phyloP scores from a whole-genome alignment of 2,113 vertebrate genomes.

The Phalacrocorax carbo region DNA sequence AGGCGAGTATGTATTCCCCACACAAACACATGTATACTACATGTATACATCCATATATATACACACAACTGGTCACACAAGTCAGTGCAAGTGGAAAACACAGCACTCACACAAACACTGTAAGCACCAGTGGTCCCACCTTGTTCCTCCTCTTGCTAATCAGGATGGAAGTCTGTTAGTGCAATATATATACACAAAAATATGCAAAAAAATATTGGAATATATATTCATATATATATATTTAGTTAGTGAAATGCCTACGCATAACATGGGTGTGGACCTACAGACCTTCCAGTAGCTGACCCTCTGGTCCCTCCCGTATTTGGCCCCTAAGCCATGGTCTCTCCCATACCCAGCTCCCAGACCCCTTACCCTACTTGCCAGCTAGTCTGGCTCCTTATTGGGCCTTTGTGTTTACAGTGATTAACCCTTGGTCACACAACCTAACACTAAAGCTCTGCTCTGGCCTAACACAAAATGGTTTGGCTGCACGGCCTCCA shows the following conservation, averaged over 20 bases:
- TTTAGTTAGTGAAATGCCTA: background rate
- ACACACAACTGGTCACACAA: background rate
- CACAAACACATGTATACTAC: accelerated
- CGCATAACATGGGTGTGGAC: background rate
- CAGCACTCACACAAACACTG: background rate
- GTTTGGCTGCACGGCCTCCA: background rate
- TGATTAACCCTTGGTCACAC: background rate
- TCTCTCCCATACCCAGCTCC: background rate
- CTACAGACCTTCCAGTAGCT: background rate
- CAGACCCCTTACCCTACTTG: background rate
- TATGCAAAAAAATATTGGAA: background rate
- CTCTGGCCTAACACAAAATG: background rate
- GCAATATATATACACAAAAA: background rate
- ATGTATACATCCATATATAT: accelerated
- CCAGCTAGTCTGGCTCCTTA: background rate
- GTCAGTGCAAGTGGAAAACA: background rate
- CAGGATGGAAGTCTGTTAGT: background rate
- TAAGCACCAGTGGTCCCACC: background rate
- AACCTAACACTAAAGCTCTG: background rate
- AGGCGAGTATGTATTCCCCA: background rate
- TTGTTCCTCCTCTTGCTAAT: background rate
- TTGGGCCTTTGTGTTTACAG: background rate
- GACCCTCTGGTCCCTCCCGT: background rate
- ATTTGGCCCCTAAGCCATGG: background rate
- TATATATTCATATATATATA: background rate